Evolutionary conservation across 1,140 invertebrate species (phyloP).

Genomic region (Apis laboriosa): DNA sequence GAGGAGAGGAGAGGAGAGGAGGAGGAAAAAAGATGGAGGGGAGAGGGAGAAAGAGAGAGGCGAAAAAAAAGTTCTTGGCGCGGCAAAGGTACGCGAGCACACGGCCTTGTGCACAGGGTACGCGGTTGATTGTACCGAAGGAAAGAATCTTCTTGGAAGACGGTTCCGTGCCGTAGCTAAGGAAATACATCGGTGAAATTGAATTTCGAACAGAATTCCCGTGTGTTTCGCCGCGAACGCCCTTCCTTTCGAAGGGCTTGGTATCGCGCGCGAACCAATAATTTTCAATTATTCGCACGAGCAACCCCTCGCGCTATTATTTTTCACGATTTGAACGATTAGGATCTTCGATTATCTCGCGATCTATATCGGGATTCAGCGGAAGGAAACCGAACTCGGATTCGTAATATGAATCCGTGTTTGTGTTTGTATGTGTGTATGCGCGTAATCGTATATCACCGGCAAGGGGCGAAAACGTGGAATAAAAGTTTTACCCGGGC

Average conservation of each 20-base stretch:
- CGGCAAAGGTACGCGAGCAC: not conserved
- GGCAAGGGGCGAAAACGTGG: not conserved
- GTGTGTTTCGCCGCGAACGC: not conserved
- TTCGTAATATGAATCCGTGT: no score
- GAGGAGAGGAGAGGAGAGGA: constrained; percentile 7
- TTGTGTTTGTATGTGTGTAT: no score
- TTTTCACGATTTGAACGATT: not conserved
- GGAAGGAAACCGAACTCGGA: no score
- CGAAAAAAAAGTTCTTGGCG: constrained; percentile 22
- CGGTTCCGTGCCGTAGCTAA: not conserved
- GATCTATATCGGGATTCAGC: not conserved
- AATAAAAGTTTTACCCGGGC: not conserved
- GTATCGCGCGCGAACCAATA: not conserved
- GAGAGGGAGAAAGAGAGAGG: constrained; percentile 12
- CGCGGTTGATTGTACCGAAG: constrained; percentile 15
- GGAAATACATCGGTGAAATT: constrained; percentile 27
- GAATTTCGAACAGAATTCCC: constrained; percentile 17
- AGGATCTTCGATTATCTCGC: not conserved
- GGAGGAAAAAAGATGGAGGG: constrained; percentile 20
- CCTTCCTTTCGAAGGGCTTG: no score
- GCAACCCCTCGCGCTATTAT: not conserved
- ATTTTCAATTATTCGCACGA: constrained; percentile 5
- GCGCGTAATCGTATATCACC: not conserved
- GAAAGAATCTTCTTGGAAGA: constrained; percentile 17
- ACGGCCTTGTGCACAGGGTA: constrained; percentile 14